phyloP scores from a whole-genome alignment of 2,113 vertebrate species.

The Heterochromis multidens region DNA sequence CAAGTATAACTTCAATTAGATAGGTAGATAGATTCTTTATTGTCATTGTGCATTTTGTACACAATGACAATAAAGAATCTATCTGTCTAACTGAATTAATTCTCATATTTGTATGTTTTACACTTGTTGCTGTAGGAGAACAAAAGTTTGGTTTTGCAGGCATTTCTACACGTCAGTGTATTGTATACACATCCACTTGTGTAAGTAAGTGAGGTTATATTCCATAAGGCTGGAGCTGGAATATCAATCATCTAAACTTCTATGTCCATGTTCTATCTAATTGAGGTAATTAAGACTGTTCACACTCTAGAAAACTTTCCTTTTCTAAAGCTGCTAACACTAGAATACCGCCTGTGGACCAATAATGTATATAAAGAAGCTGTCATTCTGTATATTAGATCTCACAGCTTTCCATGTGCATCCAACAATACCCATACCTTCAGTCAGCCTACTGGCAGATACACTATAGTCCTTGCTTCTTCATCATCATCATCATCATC shows the following conservation, averaged over 20 bases:
- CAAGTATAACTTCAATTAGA: background rate
- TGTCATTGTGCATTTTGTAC: too few species aligned
- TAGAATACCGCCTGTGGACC: background rate
- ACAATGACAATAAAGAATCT: too few species aligned
- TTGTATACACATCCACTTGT: background rate
- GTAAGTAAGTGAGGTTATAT: background rate
- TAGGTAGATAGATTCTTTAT: too few species aligned
- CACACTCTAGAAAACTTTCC: background rate
- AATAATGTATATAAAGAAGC: background rate
- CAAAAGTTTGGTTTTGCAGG: background rate
- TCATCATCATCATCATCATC: background rate
- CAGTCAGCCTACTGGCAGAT: too few species aligned
- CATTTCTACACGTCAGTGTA: background rate
- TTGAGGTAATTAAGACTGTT: background rate
- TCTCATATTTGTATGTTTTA: background rate
- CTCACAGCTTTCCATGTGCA: background rate
- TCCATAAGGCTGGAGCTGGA: background rate
- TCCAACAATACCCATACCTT: background rate
- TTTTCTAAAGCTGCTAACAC: background rate
- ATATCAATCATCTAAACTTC: background rate
- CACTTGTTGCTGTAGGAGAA: background rate
- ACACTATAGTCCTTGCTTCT: background rate
- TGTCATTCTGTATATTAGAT: background rate
- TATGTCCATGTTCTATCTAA: background rate
- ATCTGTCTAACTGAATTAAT: too few species aligned